Base-by-base conservation (phyloP, 2,797 vertebrate species). In the Hylomyscus alleni region DNA sequence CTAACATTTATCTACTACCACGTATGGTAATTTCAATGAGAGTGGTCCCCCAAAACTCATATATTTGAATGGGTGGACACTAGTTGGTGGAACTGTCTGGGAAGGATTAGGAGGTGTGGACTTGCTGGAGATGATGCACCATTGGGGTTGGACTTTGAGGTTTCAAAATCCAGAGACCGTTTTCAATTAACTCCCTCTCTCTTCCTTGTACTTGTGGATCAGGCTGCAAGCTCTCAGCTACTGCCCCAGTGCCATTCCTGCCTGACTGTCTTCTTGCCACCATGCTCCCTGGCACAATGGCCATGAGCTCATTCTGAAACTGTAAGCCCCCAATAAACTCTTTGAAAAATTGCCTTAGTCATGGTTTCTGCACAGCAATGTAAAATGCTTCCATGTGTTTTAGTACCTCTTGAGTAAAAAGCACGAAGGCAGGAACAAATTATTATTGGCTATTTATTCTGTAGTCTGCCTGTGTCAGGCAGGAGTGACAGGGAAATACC, bases 391-490 rank as follows among this genome's bases (percentile, higher is more conserved):
- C 73, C 31, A 40, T 3, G 22, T 15, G 17, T 89, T 83, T 95
- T 60, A 90, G 50, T 40, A 50, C 15, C 84, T 7, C 12, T 24
- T 76, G 34, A 85, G 40, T 96, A 69, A 85, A 94, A 93, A 78
- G 40, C 54, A 83, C 89, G 56, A 54, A 83, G 37, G 40, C n/a
- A 65, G 82, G 67, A 91, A 78, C 58, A 62, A 81, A 84, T n/a
- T 5, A 67, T 82, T 65, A 93, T 52, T 67, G 60, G 14, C 67
- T 40, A 50, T 65, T 91, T 75, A 54, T 78, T 89, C 34, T 67
- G 6, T 56, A 20, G 67, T 96, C 76, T 81, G 47, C 80, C 82
- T 72, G 52, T 83, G 62, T 75, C 69, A 86, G 69, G 31, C 34
- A 91, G 47, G 80, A 19, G 31, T 40, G 22, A 91, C 6, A 56